A percentile compares a stretch with the other conserved stretches of the same genome.
Conservation (phyloP, 2,797 vertebrate genomes). For the Anguilla marmorata region DNA sequence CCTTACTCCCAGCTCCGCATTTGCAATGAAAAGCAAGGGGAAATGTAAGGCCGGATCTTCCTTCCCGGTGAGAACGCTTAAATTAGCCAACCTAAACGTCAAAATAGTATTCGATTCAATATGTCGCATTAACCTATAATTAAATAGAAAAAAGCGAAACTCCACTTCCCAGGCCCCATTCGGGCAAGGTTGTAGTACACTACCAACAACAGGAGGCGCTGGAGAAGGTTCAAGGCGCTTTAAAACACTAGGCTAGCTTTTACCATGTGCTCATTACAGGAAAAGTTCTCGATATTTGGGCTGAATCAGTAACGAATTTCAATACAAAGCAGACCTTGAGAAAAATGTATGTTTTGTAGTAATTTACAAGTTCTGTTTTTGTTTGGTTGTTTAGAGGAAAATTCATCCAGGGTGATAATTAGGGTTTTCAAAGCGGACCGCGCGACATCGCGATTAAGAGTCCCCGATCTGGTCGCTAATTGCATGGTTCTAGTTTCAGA, state of each 20-base stretch:
- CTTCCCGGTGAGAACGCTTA: neutral
- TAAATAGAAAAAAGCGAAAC: neutral
- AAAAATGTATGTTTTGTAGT: neutral
- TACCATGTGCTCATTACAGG: no score
- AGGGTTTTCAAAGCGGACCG: neutral
- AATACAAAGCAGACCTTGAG: neutral
- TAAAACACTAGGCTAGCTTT: slow-evolving; percentile 17
- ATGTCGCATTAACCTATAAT: neutral
- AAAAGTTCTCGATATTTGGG: neutral
- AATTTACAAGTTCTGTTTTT: neutral
- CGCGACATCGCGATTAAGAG: neutral
- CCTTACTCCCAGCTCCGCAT: neutral
- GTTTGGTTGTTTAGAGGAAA: neutral
- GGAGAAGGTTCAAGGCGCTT: neutral
- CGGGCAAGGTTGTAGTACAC: neutral
- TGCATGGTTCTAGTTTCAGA: neutral
- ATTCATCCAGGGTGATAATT: neutral
- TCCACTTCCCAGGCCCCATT: neutral
- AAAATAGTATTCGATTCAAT: neutral
- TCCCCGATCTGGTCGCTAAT: neutral
- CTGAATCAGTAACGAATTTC: neutral
- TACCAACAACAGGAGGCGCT: neutral
- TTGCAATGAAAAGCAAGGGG: neutral
- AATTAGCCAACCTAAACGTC: neutral
- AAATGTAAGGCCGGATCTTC: neutral